Evolutionary conservation across 2,113 vertebrate species (phyloP).

Genomic region (Saimiri boliviensis): DNA sequence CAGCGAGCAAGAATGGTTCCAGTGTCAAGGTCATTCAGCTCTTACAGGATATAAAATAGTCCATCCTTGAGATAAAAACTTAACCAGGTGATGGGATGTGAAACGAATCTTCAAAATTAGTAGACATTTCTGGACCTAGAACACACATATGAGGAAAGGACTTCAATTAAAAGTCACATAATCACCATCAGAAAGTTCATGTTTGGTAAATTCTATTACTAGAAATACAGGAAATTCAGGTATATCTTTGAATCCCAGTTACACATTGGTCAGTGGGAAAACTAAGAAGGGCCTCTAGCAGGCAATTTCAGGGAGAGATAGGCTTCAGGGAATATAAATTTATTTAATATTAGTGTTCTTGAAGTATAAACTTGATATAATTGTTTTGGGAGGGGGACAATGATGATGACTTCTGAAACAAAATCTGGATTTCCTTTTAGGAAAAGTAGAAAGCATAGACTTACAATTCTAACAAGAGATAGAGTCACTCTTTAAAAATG

Average conservation of each 20-base stretch:
- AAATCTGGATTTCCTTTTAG: constrained; percentile 42
- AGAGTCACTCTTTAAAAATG: background rate
- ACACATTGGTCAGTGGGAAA: background rate
- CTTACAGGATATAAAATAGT: constrained; percentile 45
- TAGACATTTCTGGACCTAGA: constrained; percentile 43
- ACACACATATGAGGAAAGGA: constrained; percentile 31
- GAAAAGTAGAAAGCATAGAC: constrained; percentile 36
- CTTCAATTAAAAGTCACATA: constrained; percentile 34
- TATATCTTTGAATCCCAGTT: constrained; percentile 42
- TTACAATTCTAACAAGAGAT: constrained; percentile 3
- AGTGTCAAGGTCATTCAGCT: constrained; percentile 41
- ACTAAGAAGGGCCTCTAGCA: constrained; percentile 30
- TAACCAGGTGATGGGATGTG: constrained; percentile 1
- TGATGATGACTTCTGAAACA: constrained; percentile 35
- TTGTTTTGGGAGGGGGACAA: background rate
- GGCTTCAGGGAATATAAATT: constrained; percentile 60
- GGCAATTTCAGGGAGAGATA: constrained; percentile 64
- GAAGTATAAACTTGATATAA: constrained; percentile 43
- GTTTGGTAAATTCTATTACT: constrained; percentile 45
- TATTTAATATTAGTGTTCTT: constrained; percentile 48
- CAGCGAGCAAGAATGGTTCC: background rate
- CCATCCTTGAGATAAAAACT: background rate
- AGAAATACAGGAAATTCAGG: constrained; percentile 34
- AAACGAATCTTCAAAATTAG: constrained; percentile 42
- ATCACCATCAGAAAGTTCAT: background rate